Percentiles rank a stretch among this genome's conserved stretches.
Conservation (phyloP, 2,888 invertebrate genomes). For the Amblyjoppa fuscipennis region DNA sequence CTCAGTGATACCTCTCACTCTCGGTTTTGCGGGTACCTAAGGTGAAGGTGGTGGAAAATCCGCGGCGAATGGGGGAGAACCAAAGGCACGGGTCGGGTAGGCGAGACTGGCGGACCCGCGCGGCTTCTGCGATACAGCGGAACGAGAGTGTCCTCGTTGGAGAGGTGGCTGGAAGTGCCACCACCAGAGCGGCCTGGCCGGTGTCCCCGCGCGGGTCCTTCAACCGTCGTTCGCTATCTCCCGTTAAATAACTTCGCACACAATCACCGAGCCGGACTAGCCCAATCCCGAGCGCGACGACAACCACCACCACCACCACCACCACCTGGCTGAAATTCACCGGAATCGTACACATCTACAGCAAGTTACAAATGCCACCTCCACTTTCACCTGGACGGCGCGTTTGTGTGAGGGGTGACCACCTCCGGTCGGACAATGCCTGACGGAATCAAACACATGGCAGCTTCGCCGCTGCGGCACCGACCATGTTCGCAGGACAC, state of each 20-base stretch:
- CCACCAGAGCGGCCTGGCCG: conserved; percentile 25
- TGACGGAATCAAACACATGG: conserved; percentile 10
- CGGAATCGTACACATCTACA: not conserved
- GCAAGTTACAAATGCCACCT: not conserved
- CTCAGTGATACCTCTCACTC: conserved; percentile 61
- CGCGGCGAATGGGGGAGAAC: conserved; percentile 41
- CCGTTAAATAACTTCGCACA: conserved; percentile 49
- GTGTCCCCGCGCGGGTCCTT: conserved; percentile 48
- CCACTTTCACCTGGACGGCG: not conserved
- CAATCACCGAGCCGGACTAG: conserved; percentile 54
- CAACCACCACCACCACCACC: conserved; percentile 47
- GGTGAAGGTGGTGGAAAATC: conserved; percentile 50
- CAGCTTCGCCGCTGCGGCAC: not conserved
- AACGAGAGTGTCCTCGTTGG: conserved; percentile 60
- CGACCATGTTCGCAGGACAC: not conserved
- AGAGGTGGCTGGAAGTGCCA: conserved; percentile 55
- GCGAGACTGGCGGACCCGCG: conserved; percentile 52
- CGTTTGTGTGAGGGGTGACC: conserved; percentile 13
- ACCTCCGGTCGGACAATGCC: conserved; percentile 22
- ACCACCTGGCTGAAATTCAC: conserved; percentile 3
- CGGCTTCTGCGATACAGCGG: conserved; percentile 33
- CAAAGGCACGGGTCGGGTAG: conserved; percentile 36
- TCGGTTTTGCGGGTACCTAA: conserved; percentile 47
- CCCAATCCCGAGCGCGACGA: conserved; percentile 48
- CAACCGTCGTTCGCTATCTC: conserved; percentile 42